phyloP scores from a whole-genome alignment of 2,888 invertebrate species.

The Ischnus inquisitorius region DNA sequence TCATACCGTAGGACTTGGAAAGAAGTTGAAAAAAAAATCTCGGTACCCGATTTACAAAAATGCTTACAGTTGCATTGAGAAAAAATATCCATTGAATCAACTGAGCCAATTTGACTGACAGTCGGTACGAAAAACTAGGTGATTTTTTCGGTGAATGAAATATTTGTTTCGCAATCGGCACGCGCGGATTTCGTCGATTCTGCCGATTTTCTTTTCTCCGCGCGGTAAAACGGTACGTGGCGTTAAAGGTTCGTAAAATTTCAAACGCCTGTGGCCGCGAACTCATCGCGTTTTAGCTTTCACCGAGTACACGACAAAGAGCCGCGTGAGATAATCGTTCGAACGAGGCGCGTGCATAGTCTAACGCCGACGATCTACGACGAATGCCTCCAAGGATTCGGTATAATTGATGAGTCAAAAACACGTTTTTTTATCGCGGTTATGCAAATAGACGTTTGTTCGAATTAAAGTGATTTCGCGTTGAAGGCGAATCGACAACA shows the following conservation, averaged over 20 bases:
- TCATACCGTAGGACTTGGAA: neutral
- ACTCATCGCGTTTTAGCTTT: constrained; percentile 22
- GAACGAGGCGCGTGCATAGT: neutral
- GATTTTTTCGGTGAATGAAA: too few relatives aligned
- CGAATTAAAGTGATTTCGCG: constrained; percentile 15
- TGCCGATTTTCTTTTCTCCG: neutral
- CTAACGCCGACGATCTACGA: constrained; percentile 10
- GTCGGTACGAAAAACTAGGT: too few relatives aligned
- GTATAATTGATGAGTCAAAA: neutral
- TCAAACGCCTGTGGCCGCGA: constrained; percentile 23
- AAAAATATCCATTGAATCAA: too few relatives aligned
- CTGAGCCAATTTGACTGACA: too few relatives aligned
- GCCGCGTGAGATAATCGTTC: constrained; percentile 22
- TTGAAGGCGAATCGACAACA: neutral
- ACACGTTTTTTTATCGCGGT: constrained; percentile 27
- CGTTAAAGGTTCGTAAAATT: neutral
- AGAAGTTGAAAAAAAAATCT: neutral
- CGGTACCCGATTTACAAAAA: neutral
- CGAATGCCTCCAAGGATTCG: neutral
- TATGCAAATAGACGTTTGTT: constrained; percentile 41
- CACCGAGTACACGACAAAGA: constrained; percentile 34
- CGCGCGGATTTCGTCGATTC: neutral
- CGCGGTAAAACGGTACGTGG: neutral
- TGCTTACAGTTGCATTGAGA: too few relatives aligned
- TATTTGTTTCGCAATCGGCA: too few relatives aligned